These are phyloP conservation scores for Carterocephalus palaemon DNA, from an alignment of 2,888 invertebrate genomes.

Conservation along the genomic window DNA sequence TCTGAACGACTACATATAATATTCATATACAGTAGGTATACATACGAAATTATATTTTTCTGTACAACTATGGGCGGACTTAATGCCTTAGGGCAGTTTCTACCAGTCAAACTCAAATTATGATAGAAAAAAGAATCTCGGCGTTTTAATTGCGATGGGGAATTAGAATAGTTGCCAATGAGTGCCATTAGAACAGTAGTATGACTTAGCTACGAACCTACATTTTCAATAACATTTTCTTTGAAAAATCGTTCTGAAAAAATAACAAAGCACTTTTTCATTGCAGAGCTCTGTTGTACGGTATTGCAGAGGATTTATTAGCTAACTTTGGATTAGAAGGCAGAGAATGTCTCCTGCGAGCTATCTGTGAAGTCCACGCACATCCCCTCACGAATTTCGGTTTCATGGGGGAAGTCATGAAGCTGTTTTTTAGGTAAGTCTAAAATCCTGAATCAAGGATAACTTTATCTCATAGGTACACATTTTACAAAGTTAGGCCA, in stretches of 20 bases:
- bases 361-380: slow-evolving; percentile 92
- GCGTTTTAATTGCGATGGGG: too few relatives aligned
- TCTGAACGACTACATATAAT: slow-evolving; percentile 7
- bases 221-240: neutral
- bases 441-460: slow-evolving; percentile 15
- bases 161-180: too few relatives aligned
- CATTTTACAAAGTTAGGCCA: slow-evolving; percentile 8
- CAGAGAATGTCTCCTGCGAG: slow-evolving; percentile 87
- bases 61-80: too few relatives aligned
- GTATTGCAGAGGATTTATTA: slow-evolving; percentile 87
- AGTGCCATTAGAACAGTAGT: too few relatives aligned
- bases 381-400: slow-evolving; percentile 88
- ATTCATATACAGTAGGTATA: too few relatives aligned
- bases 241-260: neutral
- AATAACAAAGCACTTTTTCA: too few relatives aligned
- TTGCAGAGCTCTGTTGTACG: slow-evolving; percentile 85
- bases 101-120: too few relatives aligned
- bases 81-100: too few relatives aligned
- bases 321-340: slow-evolving; percentile 90
- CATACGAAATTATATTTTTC: too few relatives aligned
- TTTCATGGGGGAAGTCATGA: slow-evolving; percentile 88
- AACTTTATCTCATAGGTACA: slow-evolving; percentile 10
- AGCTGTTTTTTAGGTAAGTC: slow-evolving; percentile 90
- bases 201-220: too few relatives aligned
- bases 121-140: too few relatives aligned